phyloP scores from a whole-genome alignment of 2,888 invertebrate species.

The Lasius platythorax region DNA sequence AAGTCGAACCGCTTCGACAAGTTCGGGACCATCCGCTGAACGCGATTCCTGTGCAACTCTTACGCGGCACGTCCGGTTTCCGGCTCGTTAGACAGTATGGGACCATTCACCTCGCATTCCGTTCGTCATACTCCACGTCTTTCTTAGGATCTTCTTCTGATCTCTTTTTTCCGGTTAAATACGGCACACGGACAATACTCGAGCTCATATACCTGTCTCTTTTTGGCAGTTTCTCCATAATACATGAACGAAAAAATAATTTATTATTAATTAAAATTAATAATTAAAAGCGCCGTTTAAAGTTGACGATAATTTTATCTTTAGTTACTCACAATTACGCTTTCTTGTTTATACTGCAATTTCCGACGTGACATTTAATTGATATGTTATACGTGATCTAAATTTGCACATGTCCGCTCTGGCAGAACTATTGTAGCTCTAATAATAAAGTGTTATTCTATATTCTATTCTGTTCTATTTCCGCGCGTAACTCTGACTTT shows the following conservation, averaged over 20 bases:
- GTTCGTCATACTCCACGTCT: constrained; percentile 68
- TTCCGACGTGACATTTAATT: constrained; percentile 12
- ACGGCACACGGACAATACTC: neutral
- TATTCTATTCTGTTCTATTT: constrained; percentile 44
- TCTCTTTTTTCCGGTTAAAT: neutral
- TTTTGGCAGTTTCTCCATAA: neutral
- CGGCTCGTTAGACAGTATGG: constrained; percentile 74
- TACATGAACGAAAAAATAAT: neutral
- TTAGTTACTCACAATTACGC: neutral
- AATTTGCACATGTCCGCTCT: neutral
- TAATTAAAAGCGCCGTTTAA: neutral
- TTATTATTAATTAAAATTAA: neutral
- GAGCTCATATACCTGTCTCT: neutral
- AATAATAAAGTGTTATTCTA: constrained; percentile 47
- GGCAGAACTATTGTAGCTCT: neutral
- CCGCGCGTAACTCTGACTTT: constrained; percentile 20
- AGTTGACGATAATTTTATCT: constrained; percentile 4
- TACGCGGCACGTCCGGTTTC: constrained; percentile 75
- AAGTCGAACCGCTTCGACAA: constrained; percentile 75
- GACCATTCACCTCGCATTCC: constrained; percentile 68
- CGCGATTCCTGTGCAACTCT: constrained; percentile 71
- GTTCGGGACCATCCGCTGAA: constrained; percentile 75
- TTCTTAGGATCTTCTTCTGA: constrained; percentile 12
- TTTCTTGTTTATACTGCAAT: neutral
- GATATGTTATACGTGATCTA: constrained; percentile 4